A percentile compares a stretch with the other conserved stretches of the same genome.
Evolutionary conservation across 2,888 invertebrate species (phyloP).

Genomic region (Tiphia femorata): DNA sequence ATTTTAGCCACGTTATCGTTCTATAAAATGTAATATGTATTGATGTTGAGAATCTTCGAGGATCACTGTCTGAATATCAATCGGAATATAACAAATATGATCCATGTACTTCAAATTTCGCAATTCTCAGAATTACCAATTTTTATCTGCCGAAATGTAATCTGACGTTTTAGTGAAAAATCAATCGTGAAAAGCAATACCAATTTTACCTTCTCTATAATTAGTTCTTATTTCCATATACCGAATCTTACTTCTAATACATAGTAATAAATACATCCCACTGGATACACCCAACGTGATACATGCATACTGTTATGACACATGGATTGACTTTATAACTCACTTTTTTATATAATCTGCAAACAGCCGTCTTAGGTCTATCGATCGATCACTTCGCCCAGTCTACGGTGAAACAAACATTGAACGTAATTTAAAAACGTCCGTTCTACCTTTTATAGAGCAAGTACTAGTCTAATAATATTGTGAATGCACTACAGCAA

Average conservation of each 20-base stretch:
- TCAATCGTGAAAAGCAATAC: constrained; percentile 58
- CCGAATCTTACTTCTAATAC: constrained; percentile 45
- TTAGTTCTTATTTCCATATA: constrained; percentile 49
- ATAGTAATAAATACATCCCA: constrained; percentile 61
- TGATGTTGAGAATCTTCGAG: too few species aligned
- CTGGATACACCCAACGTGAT: constrained; percentile 59
- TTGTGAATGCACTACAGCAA: constrained; percentile 33
- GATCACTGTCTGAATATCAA: too few species aligned
- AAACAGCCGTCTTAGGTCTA: constrained; percentile 42
- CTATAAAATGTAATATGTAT: too few species aligned
- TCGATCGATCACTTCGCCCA: constrained; percentile 30
- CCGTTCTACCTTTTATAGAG: constrained; percentile 31
- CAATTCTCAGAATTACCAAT: too few species aligned
- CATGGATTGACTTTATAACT: constrained; percentile 49
- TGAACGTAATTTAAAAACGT: constrained; percentile 34
- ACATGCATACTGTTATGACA: constrained; percentile 57
- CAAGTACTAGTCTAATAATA: constrained; percentile 25
- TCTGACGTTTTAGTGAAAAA: too few species aligned
- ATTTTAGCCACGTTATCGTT: too few species aligned
- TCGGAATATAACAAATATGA: too few species aligned
- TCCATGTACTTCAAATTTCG: constrained; percentile 26
- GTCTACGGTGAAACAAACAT: too few species aligned
- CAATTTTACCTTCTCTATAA: constrained; percentile 39
- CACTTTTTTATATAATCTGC: constrained; percentile 40
- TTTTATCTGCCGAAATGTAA: too few species aligned